Percentiles rank a stretch among this genome's conserved stretches.
phyloP scores from a whole-genome alignment of 2,113 vertebrate species.

The Chloroceryle aenea region DNA sequence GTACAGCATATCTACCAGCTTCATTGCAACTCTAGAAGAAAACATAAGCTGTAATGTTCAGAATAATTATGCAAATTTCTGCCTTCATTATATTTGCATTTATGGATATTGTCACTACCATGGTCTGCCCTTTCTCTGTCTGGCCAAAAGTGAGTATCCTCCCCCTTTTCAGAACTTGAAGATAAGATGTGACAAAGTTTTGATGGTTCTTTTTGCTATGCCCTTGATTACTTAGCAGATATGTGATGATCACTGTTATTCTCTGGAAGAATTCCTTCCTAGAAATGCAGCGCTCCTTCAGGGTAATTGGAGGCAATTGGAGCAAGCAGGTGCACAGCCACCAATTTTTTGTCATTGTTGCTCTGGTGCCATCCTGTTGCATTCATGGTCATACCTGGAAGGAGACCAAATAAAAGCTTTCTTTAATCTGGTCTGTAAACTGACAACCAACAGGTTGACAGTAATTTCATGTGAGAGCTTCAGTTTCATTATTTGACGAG shows the following conservation, averaged over 20 bases:
- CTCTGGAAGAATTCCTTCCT: not conserved
- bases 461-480: conserved; percentile 23
- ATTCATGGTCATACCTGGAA: not conserved
- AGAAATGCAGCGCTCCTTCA: not conserved
- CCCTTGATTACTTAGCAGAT: not conserved
- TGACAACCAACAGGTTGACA: not conserved
- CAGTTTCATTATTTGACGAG: conserved; percentile 23
- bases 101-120: not conserved
- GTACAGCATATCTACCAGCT: not conserved
- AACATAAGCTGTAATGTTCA: not conserved
- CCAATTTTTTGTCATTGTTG: not conserved
- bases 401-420: not conserved
- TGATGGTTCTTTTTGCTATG: not conserved
- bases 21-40: not conserved
- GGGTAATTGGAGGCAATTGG: not conserved
- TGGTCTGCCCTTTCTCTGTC: not conserved
- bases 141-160: not conserved
- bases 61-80: not conserved
- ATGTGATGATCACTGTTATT: not conserved
- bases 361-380: not conserved
- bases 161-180: not conserved
- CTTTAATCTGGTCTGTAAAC: not conserved
- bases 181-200: not conserved
- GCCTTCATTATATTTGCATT: not conserved
- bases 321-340: not conserved